Conservation (phyloP, 1,140 invertebrate genomes). For the Adelges cooleyi region DNA sequence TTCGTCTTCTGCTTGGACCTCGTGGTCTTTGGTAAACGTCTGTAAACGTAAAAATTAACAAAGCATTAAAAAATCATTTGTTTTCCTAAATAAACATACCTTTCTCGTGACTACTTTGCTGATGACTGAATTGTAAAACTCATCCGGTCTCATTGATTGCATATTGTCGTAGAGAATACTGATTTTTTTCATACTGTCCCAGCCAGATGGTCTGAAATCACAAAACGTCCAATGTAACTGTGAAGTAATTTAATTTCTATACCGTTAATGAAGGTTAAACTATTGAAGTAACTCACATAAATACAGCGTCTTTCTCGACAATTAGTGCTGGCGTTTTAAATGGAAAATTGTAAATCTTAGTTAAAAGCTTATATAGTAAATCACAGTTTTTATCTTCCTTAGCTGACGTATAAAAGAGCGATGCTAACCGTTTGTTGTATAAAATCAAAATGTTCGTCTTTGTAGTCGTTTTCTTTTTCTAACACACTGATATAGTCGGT, state of each 20-base stretch:
- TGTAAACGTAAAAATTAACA: conserved; percentile 38
- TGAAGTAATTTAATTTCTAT: too few relatives aligned
- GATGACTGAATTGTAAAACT: conserved; percentile 86
- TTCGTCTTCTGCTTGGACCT: conserved; percentile 87
- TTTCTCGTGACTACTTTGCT: conserved; percentile 65
- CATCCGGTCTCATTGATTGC: conserved; percentile 83
- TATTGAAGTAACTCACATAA: conserved; percentile 53
- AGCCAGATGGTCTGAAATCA: conserved; percentile 78
- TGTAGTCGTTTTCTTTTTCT: conserved; percentile 88
- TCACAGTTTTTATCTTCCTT: conserved; percentile 99
- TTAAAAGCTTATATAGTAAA: conserved; percentile 95
- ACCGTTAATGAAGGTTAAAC: too few relatives aligned
- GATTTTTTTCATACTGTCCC: conserved; percentile 99
- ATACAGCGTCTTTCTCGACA: conserved; percentile 96
- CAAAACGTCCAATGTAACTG: too few relatives aligned
- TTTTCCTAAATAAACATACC: conserved; percentile 40
- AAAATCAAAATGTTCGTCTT: conserved; percentile 97
- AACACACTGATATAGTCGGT: conserved; percentile 93
- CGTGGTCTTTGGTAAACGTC: conserved; percentile 74
- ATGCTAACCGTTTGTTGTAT: conserved; percentile 96
- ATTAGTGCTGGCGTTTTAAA: conserved; percentile 91
- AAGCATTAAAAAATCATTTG: conserved; percentile 28
- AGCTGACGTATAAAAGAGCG: conserved; percentile 93
- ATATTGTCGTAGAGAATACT: conserved; percentile 95
- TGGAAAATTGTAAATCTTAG: conserved; percentile 89